These are phyloP conservation scores for Prunella fulvescens DNA, from an alignment of 2,113 vertebrate genomes.

Conservation along the genomic window DNA sequence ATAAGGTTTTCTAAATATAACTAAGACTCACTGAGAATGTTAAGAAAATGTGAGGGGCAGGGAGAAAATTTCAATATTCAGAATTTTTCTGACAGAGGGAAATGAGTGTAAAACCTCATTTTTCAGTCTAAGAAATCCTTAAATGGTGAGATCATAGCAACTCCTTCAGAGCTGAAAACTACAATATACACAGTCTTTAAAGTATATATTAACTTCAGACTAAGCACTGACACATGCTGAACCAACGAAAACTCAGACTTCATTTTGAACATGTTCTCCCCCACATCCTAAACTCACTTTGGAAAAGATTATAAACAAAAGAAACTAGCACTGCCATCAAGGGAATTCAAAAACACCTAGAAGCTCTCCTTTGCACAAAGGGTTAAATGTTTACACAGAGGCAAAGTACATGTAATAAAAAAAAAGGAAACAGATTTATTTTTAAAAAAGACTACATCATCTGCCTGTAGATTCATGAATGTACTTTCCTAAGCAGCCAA, in stretches of 20 bases:
- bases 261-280: neutral
- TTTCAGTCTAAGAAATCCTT: neutral
- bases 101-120: neutral
- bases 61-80: neutral
- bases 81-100: neutral
- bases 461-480: neutral
- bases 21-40: neutral
- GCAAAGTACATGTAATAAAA: neutral
- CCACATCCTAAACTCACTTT: neutral
- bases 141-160: neutral
- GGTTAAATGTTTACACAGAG: neutral
- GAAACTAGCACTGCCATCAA: neutral
- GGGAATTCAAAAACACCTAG: neutral
- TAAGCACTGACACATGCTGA: neutral
- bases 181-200: neutral
- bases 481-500: neutral
- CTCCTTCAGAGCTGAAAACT: neutral
- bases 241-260: neutral
- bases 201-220: neutral
- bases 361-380: neutral
- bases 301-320: neutral
- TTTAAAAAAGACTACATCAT: neutral
- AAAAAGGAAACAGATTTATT: neutral
- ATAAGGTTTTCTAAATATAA: neutral
- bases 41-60: neutral